These are phyloP conservation scores for Arenicola marina DNA, from an alignment of 2,888 invertebrate genomes.

Conservation along the genomic window DNA sequence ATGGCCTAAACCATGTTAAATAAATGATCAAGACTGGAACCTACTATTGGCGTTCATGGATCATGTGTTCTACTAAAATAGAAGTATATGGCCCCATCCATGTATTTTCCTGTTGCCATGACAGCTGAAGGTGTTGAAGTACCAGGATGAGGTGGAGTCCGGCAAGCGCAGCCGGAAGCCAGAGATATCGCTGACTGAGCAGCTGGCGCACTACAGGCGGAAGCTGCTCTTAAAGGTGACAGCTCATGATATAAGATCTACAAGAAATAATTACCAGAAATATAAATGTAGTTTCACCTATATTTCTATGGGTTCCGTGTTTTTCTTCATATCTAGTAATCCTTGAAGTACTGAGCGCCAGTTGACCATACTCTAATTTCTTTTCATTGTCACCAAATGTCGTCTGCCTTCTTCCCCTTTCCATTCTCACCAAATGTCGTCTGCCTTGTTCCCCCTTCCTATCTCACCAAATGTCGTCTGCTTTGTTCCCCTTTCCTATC, in stretches of 20 bases:
- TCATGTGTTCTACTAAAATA: too few relatives aligned
- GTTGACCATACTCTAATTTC: too few relatives aligned
- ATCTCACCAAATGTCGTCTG: not conserved
- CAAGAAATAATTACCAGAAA: not conserved
- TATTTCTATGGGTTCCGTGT: too few relatives aligned
- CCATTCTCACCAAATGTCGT: not conserved
- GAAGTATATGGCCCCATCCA: too few relatives aligned
- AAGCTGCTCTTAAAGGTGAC: conserved; percentile 88
- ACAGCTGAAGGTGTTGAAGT: conserved; percentile 85
- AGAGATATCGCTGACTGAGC: conserved; percentile 75
- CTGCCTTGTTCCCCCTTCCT: not conserved
- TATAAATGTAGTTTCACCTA: too few relatives aligned
- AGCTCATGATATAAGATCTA: too few relatives aligned
- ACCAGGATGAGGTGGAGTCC: conserved; percentile 93
- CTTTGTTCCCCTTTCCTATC: not conserved
- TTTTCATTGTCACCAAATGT: not conserved
- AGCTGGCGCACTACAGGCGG: conserved; percentile 87
- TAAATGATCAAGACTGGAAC: too few relatives aligned
- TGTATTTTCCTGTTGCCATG: not conserved
- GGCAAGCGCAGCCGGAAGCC: conserved; percentile 69
- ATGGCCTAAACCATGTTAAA: too few relatives aligned
- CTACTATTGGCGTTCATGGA: too few relatives aligned
- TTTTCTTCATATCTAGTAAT: not conserved
- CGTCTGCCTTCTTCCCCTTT: not conserved
- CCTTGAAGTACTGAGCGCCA: not conserved